phyloP scores from a whole-genome alignment of 2,113 vertebrate genomes.

The Arothron firmamentum region DNA sequence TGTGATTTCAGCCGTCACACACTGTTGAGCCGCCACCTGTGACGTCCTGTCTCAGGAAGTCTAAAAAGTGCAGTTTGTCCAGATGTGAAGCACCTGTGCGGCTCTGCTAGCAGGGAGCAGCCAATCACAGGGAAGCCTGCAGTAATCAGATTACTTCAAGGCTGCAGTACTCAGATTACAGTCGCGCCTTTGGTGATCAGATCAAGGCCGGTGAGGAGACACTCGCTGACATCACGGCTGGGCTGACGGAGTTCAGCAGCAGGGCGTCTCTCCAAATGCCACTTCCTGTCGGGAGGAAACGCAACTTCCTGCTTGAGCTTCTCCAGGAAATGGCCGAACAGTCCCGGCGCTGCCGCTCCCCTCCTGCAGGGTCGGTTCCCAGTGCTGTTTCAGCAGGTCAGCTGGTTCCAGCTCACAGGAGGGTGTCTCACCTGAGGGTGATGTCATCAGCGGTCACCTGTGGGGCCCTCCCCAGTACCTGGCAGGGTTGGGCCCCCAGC shows the following conservation, averaged over 20 bases:
- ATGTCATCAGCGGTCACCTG: neutral
- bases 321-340: neutral
- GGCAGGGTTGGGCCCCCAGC: neutral
- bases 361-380: neutral
- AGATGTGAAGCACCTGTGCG: no score
- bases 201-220: no score
- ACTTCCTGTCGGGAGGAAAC: conserved; percentile 33
- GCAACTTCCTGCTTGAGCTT: conserved; percentile 13
- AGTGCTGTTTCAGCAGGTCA: neutral
- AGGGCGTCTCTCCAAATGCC: conserved; percentile 10
- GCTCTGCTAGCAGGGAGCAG: no score
- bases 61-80: no score
- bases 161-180: no score
- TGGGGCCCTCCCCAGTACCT: neutral
- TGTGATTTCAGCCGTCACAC: no score
- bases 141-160: no score
- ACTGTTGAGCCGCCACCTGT: neutral
- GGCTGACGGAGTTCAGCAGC: neutral
- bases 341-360: neutral
- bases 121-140: no score
- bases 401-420: no score
- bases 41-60: neutral
- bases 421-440: neutral
- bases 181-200: no score
- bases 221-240: no score